Evolutionary conservation across 2,888 invertebrate genomes (phyloP).

Genomic region (Microctonus aethiopoides): DNA sequence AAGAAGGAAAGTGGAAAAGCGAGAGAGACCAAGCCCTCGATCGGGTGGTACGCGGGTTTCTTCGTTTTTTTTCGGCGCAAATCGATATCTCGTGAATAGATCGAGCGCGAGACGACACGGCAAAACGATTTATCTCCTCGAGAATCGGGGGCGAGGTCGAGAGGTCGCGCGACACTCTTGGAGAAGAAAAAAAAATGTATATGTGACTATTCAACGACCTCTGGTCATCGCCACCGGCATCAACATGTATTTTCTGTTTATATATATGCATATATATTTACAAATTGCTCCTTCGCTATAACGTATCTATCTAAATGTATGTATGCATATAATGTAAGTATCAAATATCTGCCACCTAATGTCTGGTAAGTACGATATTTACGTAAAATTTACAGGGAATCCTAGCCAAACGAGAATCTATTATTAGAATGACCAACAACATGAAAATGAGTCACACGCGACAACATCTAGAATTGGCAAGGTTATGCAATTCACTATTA

Average conservation of each 20-base stretch:
- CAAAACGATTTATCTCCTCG: conserved; percentile 27
- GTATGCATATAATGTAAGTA: neutral
- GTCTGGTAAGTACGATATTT: neutral
- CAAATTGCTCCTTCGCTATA: too few relatives aligned
- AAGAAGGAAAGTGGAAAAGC: too few relatives aligned
- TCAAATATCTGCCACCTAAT: neutral
- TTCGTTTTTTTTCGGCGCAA: conserved; percentile 27
- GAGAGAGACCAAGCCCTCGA: neutral
- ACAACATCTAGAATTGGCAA: neutral
- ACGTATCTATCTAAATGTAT: too few relatives aligned
- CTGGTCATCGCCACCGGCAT: too few relatives aligned
- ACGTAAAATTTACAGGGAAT: neutral
- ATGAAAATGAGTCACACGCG: neutral
- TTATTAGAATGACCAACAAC: neutral
- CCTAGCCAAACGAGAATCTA: neutral
- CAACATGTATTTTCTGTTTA: too few relatives aligned
- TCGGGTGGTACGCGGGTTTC: conserved; percentile 4
- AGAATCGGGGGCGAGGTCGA: conserved; percentile 24
- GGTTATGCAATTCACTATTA: neutral
- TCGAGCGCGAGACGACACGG: conserved; percentile 28
- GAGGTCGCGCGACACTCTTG: conserved; percentile 11
- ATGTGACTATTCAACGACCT: too few relatives aligned
- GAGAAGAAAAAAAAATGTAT: neutral
- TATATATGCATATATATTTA: too few relatives aligned
- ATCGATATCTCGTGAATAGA: conserved; percentile 32